These are phyloP conservation scores for Neoseiulus cucumeris DNA, from an alignment of 1,140 invertebrate genomes.

Conservation along the genomic window DNA sequence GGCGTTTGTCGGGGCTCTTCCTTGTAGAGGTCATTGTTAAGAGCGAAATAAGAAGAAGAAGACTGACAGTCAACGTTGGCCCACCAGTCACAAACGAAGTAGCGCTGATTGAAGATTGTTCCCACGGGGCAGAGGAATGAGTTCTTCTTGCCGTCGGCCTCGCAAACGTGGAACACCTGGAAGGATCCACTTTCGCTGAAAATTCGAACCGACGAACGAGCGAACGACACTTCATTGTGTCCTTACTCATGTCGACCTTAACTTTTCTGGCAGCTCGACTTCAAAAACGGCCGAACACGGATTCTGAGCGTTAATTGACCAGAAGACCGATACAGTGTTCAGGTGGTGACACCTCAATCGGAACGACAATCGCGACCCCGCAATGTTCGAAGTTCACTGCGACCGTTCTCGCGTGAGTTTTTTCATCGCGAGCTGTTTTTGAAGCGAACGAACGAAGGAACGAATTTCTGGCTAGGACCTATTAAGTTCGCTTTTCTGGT, in stretches of 20 bases:
- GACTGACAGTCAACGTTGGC: slow-evolving; percentile 58
- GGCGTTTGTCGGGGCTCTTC: slow-evolving; percentile 8
- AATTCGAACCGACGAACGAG: background rate
- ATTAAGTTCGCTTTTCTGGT: too few relatives aligned
- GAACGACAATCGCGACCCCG: too few relatives aligned
- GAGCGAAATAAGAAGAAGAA: slow-evolving; percentile 34
- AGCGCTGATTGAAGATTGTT: slow-evolving; percentile 64
- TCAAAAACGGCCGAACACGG: too few relatives aligned
- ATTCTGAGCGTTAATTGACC: too few relatives aligned
- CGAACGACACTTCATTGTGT: background rate
- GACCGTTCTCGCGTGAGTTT: too few relatives aligned
- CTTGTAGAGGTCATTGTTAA: slow-evolving; percentile 27
- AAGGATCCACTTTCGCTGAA: slow-evolving; percentile 3
- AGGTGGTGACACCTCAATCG: too few relatives aligned
- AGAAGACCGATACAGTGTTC: too few relatives aligned
- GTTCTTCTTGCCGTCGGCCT: slow-evolving; percentile 31
- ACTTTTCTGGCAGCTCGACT: too few relatives aligned
- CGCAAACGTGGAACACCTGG: slow-evolving; percentile 38
- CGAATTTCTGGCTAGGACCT: too few relatives aligned
- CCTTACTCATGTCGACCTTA: background rate
- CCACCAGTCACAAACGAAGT: slow-evolving; percentile 79
- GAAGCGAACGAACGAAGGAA: too few relatives aligned
- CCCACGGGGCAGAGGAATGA: slow-evolving; percentile 66
- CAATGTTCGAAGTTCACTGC: too few relatives aligned
- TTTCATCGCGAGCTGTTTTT: too few relatives aligned